Base-by-base conservation (phyloP, 2,797 vertebrate genomes). In the Cottoperca gobio region DNA sequence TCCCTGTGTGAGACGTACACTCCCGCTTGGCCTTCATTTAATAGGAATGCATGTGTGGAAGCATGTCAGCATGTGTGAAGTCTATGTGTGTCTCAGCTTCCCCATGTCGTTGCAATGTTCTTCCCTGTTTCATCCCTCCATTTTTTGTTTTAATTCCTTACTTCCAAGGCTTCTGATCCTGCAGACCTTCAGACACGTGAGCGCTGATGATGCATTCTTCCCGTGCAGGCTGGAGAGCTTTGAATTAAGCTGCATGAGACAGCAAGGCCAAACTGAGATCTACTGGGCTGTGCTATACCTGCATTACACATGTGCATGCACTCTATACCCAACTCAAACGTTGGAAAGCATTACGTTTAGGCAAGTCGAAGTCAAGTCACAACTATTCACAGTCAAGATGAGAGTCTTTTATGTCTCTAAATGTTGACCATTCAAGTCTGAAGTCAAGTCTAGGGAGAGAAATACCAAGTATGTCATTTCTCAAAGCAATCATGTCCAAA, bases 1-100 rank as follows among this genome's bases (percentile, higher is more conserved):
- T 88, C 82, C 76, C 84, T 50, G 73, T 86, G 85, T 81, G 87
- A 90, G 81, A 68, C 14, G 45, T 76, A 79, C 73, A 42, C 87
- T 91, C 88, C 86, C 85, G 88, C 83, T 90, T 86, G 78, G 88
- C 88, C 87, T 92, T 93, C 89, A 91, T 93, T 88, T 91, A 78
- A 67, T 11, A 90, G 87, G 89, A 92, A 92, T 91, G 86, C 68
- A 71, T 24, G 70, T 26, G 80, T 83, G 75, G 70, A 83, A 65
- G 65, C 28, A 16, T 43, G 58, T 76, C 45, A 72, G 55, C 39
- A 19, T 66, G 71, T 63, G 61, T 46, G 64, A 79, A 82, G 63
- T 83, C 63, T 63, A 8, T 40, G 12, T 39, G 58, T 74, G 72
- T 39, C 58, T 79, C 67, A 61, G 81, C 53, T 75, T 85, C 82